phyloP scores from a whole-genome alignment of 1,140 invertebrate species.

The Drosophila kanapiae region DNA sequence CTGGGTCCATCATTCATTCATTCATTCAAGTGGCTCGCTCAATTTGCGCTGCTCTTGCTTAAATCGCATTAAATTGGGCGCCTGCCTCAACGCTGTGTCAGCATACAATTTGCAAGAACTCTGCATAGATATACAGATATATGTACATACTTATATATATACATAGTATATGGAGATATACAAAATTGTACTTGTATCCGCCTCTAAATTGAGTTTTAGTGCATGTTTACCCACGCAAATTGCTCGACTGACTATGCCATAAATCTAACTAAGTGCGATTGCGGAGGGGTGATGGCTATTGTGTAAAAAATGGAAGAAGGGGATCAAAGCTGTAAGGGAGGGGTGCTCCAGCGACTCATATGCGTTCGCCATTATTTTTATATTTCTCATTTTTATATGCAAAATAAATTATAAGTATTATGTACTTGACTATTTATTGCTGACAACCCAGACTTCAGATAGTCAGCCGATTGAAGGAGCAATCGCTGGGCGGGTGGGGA shows the following conservation, averaged over 20 bases:
- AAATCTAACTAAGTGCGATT: slow-evolving; percentile 80
- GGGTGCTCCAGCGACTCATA: slow-evolving; percentile 29
- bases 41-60: slow-evolving; percentile 76
- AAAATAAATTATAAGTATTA: slow-evolving; percentile 82
- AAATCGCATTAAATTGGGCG: slow-evolving; percentile 82
- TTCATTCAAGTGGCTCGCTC: slow-evolving; percentile 77
- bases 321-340: not conserved
- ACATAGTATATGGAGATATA: slow-evolving; percentile 25
- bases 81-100: slow-evolving; percentile 71
- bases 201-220: slow-evolving; percentile 83
- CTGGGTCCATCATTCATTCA: slow-evolving; percentile 65
- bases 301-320: slow-evolving; percentile 12
- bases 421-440: slow-evolving; percentile 81
- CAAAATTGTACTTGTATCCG: slow-evolving; percentile 63
- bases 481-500: not conserved
- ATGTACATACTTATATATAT: slow-evolving; percentile 7
- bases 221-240: slow-evolving; percentile 83
- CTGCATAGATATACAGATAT: slow-evolving; percentile 31
- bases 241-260: slow-evolving; percentile 82
- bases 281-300: slow-evolving; percentile 15
- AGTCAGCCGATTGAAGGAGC: slow-evolving; percentile 1
- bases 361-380: slow-evolving; percentile 56
- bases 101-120: slow-evolving; percentile 73
- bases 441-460: slow-evolving; percentile 59
- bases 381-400: slow-evolving; percentile 61